Base-by-base conservation (phyloP, 1,140 invertebrate species). In the Drosophila parvula region DNA sequence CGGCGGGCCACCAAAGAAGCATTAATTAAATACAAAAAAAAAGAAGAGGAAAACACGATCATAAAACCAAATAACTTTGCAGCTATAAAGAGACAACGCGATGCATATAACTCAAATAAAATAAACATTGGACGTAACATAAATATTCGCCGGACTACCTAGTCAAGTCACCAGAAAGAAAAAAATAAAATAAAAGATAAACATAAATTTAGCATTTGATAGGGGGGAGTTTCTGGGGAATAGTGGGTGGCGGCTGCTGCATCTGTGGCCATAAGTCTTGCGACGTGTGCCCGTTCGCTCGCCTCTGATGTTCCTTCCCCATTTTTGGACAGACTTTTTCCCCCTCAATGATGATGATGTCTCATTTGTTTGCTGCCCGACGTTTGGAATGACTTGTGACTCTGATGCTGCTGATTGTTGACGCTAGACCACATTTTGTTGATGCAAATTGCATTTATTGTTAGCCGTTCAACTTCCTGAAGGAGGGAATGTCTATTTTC, bases 181-280 rank as follows among this genome's bases (percentile, higher is more conserved):
- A 50, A 48, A 50, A 50, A 50, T 50, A 38, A 64, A 75, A 78
- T 64, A 63, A 45, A 50, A 86, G 63, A 88, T 83, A 73, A 79
- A 86, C 83, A 86, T 86, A 86, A 86, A 86, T 86, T 79, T 59
- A 57, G 78, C 76, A 79, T 88, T 79, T 65, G 74, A 40, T 73
- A 53, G 60, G 61, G 56, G 22, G 58, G 41, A 40, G 50, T 50
- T 50, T 50, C 28, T 32, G 32, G 18, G 51, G 34, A 36, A 18
- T 16, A 58, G 60, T 38, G 28, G 59, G 58, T 51, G 58, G 59
- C 28, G 73, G 55, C 63, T 62, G 82, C 74, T 50, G 83, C 83
- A 89, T 88, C 83, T 88, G 83, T 75, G 79, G 83, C 84, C 80
- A 88, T 88, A 89, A 89, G 77, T 88, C 83, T 89, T 79, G 65